Evolutionary conservation across 2,797 vertebrate genomes (phyloP).

Genomic region (Liparis tanakae): DNA sequence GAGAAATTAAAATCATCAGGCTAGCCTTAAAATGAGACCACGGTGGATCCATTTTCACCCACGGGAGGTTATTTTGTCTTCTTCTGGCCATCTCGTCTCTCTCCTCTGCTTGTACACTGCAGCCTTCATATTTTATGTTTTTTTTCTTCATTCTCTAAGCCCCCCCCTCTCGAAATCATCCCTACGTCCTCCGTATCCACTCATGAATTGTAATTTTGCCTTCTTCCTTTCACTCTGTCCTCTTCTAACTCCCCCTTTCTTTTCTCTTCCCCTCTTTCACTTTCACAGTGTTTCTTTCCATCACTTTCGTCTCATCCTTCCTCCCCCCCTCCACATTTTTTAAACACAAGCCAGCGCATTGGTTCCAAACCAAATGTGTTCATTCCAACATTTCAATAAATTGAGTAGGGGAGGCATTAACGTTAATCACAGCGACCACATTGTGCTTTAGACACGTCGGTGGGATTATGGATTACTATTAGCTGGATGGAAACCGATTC

Average conservation of each 20-base stretch:
- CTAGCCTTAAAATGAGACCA: conserved; percentile 77
- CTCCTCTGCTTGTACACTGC: conserved; percentile 39
- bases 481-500: conserved; percentile 89
- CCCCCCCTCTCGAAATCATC: conserved; percentile 25
- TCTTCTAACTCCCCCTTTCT: conserved; percentile 58
- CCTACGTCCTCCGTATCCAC: conserved; percentile 32
- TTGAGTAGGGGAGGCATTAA: conserved; percentile 87
- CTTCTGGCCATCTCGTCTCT: conserved; percentile 41
- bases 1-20: conserved; percentile 80
- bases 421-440: conserved; percentile 89
- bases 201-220: conserved; percentile 3
- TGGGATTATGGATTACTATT: conserved; percentile 91
- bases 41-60: conserved; percentile 75
- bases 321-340: conserved; percentile 61
- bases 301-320: conserved; percentile 63
- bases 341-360: conserved; percentile 79
- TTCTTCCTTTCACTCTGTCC: conserved; percentile 29
- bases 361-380: conserved; percentile 85
- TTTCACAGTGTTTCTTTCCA: conserved; percentile 69
- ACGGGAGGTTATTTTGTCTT: conserved; percentile 65
- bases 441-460: conserved; percentile 87
- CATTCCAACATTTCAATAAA: conserved; percentile 89
- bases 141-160: conserved; percentile 35
- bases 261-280: conserved; percentile 50
- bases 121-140: conserved; percentile 20